Evolutionary conservation across 2,797 vertebrate genomes (phyloP).

Genomic region (Platalea minor): DNA sequence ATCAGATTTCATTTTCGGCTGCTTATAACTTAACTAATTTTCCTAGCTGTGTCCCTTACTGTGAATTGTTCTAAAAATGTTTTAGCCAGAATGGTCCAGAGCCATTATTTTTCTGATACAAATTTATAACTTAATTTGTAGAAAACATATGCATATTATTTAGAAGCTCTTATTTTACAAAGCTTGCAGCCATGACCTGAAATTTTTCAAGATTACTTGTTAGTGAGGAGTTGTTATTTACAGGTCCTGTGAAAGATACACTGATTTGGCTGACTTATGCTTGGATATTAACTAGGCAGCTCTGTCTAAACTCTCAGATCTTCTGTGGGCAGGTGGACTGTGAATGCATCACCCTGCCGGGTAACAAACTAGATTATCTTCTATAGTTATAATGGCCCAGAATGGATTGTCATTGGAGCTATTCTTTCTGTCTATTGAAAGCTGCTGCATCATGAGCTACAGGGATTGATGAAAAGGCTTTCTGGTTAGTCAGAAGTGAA

Average conservation of each 20-base stretch:
- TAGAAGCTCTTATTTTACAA: background rate
- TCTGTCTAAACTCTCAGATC: background rate
- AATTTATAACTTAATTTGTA: background rate
- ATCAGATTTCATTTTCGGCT: background rate
- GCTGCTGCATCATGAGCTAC: background rate
- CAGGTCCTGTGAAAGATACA: background rate
- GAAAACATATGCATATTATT: background rate
- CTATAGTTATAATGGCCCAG: background rate
- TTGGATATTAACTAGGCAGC: background rate
- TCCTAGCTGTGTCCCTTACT: background rate
- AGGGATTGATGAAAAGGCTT: background rate
- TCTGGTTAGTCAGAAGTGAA: background rate
- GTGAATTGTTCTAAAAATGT: background rate
- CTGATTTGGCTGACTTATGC: background rate
- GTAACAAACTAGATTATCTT: background rate
- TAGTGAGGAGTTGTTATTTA: background rate
- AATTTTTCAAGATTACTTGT: background rate
- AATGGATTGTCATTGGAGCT: background rate
- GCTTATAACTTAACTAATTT: background rate
- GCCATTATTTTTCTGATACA: background rate
- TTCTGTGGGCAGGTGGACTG: background rate
- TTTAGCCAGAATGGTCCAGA: background rate
- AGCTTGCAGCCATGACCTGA: background rate
- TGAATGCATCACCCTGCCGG: background rate
- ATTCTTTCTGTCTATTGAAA: background rate